Base-by-base conservation (phyloP, 1,140 invertebrate genomes). In the Drosophila bocki region DNA sequence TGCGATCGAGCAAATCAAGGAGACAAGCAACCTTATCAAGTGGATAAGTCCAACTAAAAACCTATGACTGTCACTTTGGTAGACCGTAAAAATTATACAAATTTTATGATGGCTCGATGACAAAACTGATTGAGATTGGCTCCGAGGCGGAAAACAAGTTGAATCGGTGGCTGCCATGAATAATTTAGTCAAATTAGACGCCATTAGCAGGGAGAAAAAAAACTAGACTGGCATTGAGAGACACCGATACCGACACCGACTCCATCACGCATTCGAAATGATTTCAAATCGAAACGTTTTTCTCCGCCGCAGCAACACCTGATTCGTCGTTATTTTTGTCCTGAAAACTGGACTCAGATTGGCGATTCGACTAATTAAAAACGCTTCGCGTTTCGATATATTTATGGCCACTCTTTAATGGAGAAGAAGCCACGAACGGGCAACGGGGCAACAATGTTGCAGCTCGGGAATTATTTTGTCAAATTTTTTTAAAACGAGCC, bases 31-130 rank as follows among this genome's bases (percentile, higher is more conserved):
- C 61, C 68, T 68, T 71, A 78, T 70, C 51, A 48, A 62, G 57
- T 60, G 63, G 47, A 78, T 82, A 29, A 29, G 61, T 80, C 81
- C 74, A 86, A 86, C 82, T 85, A 86, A 85, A 85, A 70, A 82
- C 50, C 41, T 50, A 90, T 84, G 77, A 84, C 50, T 88, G 84
- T 88, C 84, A 88, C 80, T 90, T 88, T 90, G 75, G 71, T 47
- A 59, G 75, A 84, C 77, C 78, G 74, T 90, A 88, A 88, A 88
- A 88, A 88, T 90, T 88, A 88, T 88, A 88, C 84, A 88, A 88
- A 88, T 88, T 88, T 88, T 88, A 88, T 90, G 85, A 88, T 68
- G 80, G 78, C 47, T 76, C 62, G 71, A 77, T 79, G 85, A 88
- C 84, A 84, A 88, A 88, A 90, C 78, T 88, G 84, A 88, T 88